Conservation (phyloP, 37 sponge, comb jelly and placozoan genomes). For the Halisarca cf. caerulea region DNA sequence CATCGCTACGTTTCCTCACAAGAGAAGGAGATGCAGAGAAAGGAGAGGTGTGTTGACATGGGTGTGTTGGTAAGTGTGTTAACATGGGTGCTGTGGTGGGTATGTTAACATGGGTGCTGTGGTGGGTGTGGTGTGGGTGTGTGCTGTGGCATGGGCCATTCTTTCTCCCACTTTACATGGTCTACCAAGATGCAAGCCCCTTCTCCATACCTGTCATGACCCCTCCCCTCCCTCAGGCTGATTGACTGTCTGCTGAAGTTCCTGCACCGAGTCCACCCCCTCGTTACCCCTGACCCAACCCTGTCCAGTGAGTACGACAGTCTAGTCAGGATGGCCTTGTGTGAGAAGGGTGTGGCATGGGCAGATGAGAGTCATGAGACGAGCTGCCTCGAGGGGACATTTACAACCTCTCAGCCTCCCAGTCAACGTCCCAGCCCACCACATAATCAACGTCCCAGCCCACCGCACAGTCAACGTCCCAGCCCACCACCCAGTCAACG, state of each 20-base stretch:
- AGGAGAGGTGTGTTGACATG: conserved; percentile 52
- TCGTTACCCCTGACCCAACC: background rate
- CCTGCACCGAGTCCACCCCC: background rate
- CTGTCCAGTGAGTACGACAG: conserved; percentile 9
- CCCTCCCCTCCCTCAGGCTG: background rate
- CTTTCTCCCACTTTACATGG: no score
- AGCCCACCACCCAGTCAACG: background rate
- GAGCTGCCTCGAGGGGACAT: background rate
- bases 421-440: background rate
- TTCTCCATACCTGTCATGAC: background rate
- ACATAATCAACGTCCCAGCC: background rate
- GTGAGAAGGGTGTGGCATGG: conserved; percentile 82
- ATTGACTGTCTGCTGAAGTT: background rate
- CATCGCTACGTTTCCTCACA: conserved; percentile 67
- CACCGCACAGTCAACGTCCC: background rate
- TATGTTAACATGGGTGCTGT: background rate
- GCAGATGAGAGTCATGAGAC: conserved; percentile 52
- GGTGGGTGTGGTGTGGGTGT: no score
- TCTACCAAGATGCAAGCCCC: no score
- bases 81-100: background rate
- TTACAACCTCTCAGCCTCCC: background rate
- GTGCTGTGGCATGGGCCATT: no score
- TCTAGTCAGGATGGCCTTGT: conserved; percentile 44
- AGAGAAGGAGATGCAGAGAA: conserved; percentile 50
- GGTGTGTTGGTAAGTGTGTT: background rate